Base-by-base conservation (phyloP, 2,797 vertebrate genomes). In the Neopelma chrysocephalum region DNA sequence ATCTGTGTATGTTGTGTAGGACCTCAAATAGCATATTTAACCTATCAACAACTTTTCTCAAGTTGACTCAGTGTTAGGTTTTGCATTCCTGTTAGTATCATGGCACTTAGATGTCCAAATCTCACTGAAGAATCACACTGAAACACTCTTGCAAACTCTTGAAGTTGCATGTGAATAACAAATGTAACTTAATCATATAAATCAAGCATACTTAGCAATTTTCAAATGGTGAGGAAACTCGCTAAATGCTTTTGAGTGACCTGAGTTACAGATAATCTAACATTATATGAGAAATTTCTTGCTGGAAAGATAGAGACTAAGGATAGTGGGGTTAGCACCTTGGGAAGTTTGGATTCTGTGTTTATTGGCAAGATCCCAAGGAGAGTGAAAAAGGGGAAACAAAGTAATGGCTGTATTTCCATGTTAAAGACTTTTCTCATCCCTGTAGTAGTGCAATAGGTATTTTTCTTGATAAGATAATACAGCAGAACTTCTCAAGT, bases 151-250 rank as follows among this genome's bases (percentile, higher is more conserved):
- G 26, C 22, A 69, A 58, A 54, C 53, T 82, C 83, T 64, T 89
- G 57, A 92, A 82, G 80, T 51, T 95, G 96, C 88, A 95, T 94
- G 93, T 93, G 69, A 92, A 14, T 70, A 92, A 89, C 85, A 92
- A 77, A 82, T 71, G 16, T 73, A 82, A 87, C 45, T 51, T 71
- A 51, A 73, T 87, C 54, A 51, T 64, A n/a, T 66, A 58, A 94
- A 70, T 81, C 38, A 48, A 78, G 48, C 82, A 58, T 51, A 64
- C 47, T 17, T 62, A 38, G 38, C 1, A 2, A 68, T 62, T 87
- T 65, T 31, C 72, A 80, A 70, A 70, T 38, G 19, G 29, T 70
- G 64, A 85, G 56, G 60, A 82, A 73, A 83, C 21, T 92, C 76
- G 27, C 81, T 72, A 43, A 75, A 72, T 88, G 85, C 77, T 90